Conservation (phyloP, 2,888 invertebrate species). For the Endomychus coccineus region DNA sequence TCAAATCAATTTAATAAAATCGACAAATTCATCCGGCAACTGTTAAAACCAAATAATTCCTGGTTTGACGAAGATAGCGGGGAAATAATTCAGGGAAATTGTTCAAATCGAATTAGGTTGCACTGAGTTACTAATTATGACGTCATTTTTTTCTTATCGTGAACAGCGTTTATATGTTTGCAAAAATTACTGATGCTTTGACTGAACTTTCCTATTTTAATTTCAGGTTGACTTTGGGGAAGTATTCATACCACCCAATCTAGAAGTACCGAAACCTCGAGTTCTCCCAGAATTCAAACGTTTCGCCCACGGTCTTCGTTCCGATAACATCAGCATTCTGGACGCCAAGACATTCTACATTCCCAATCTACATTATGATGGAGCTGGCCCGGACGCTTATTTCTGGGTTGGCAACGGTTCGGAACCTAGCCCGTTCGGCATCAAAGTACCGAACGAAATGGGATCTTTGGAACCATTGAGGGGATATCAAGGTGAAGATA, state of each 20-base stretch:
- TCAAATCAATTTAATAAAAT: too few species aligned
- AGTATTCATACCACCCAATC: constrained; percentile 66
- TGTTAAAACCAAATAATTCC: too few species aligned
- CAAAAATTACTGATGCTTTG: constrained; percentile 2
- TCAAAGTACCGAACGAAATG: constrained; percentile 85
- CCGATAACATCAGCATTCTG: constrained; percentile 84
- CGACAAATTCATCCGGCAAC: too few species aligned
- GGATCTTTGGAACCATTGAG: constrained; percentile 73
- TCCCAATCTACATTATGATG: constrained; percentile 87
- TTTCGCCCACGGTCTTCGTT: constrained; percentile 79
- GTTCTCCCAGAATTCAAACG: constrained; percentile 81
- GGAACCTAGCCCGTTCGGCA: constrained; percentile 72
- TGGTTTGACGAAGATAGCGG: too few species aligned
- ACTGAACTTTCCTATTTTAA: constrained; percentile 15
- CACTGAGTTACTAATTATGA: too few species aligned
- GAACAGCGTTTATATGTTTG: too few species aligned
- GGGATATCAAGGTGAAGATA: constrained; percentile 86
- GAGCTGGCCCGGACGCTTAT: constrained; percentile 85
- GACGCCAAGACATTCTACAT: constrained; percentile 90
- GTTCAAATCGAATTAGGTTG: too few species aligned
- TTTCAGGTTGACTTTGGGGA: constrained; percentile 83
- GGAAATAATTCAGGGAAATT: too few species aligned
- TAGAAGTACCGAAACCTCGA: constrained; percentile 73
- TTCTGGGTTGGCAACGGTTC: constrained; percentile 91
- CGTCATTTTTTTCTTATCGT: too few species aligned